Conservation (phyloP, 2,888 invertebrate species). For the Xanthorhoe spadicearia region DNA sequence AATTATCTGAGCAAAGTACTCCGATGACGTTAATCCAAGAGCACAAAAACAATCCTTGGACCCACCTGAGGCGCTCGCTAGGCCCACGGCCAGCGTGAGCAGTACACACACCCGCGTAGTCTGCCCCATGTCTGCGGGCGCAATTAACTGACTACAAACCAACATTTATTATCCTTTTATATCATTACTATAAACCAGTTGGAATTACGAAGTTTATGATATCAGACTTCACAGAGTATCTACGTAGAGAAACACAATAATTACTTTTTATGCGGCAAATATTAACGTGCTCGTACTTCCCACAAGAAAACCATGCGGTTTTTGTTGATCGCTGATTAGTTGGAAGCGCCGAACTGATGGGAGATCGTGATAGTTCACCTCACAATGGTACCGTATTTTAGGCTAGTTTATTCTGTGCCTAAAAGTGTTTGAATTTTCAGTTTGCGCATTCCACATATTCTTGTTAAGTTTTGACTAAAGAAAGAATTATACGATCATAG, state of each 20-base stretch:
- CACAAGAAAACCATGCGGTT: constrained; percentile 43
- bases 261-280: constrained; percentile 44
- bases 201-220: constrained; percentile 62
- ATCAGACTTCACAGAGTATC: constrained; percentile 51
- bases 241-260: constrained; percentile 62
- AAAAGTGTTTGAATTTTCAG: constrained; percentile 10
- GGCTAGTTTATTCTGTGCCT: constrained; percentile 4
- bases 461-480: too few relatives aligned
- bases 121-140: constrained; percentile 60
- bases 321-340: constrained; percentile 49
- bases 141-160: constrained; percentile 56
- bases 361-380: constrained; percentile 30
- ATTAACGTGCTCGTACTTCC: constrained; percentile 37
- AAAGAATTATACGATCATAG: too few relatives aligned
- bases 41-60: constrained; percentile 2
- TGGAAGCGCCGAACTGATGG: constrained; percentile 39
- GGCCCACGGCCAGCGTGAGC: constrained; percentile 53
- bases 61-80: constrained; percentile 59
- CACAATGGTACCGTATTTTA: constrained; percentile 16
- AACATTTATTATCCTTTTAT: constrained; percentile 70
- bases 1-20: constrained; percentile 10
- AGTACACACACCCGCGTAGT: constrained; percentile 56
- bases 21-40: constrained; percentile 5
- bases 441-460: too few relatives aligned
- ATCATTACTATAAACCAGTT: constrained; percentile 62